phyloP scores from a whole-genome alignment of 1,140 invertebrate species.

The Hylyphantes graminicola region DNA sequence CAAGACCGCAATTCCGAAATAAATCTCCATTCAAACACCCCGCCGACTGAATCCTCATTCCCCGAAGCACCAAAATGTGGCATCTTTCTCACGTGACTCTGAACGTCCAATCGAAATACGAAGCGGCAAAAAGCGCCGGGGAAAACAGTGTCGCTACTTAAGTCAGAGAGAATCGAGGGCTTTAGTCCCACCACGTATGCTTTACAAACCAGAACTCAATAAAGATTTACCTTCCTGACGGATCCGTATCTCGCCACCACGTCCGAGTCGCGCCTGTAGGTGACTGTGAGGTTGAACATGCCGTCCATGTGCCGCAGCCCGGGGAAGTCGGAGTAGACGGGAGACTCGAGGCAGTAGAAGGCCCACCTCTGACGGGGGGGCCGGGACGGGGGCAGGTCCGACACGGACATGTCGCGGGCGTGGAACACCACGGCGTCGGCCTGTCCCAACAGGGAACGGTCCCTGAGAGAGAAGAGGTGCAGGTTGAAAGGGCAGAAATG shows the following conservation, averaged over 20 bases:
- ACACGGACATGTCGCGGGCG: constrained; percentile 59
- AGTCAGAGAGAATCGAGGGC: too few relatives aligned
- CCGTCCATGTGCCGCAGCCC: constrained; percentile 37
- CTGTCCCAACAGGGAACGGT: constrained; percentile 31
- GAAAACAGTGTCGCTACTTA: too few relatives aligned
- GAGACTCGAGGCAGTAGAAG: constrained; percentile 75
- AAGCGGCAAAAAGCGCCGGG: too few relatives aligned
- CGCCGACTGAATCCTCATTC: too few relatives aligned
- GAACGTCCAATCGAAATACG: too few relatives aligned
- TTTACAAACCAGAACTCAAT: neutral
- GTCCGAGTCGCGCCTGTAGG: constrained; percentile 68
- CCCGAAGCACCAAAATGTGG: too few relatives aligned
- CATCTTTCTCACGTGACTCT: too few relatives aligned
- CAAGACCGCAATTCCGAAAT: too few relatives aligned
- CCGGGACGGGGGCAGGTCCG: constrained; percentile 66
- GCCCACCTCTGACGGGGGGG: constrained; percentile 72
- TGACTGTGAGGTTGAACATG: constrained; percentile 71
- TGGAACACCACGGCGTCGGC: constrained; percentile 63
- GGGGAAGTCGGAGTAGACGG: constrained; percentile 63
- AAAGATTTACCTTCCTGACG: constrained; percentile 16
- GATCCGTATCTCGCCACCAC: constrained; percentile 64
- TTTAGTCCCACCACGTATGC: too few relatives aligned
- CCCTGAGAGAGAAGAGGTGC: neutral
- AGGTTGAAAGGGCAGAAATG: too few relatives aligned
- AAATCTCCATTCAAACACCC: too few relatives aligned